Base-by-base conservation (phyloP, 1,140 invertebrate genomes). In the Mizuhopecten yessoensis region DNA sequence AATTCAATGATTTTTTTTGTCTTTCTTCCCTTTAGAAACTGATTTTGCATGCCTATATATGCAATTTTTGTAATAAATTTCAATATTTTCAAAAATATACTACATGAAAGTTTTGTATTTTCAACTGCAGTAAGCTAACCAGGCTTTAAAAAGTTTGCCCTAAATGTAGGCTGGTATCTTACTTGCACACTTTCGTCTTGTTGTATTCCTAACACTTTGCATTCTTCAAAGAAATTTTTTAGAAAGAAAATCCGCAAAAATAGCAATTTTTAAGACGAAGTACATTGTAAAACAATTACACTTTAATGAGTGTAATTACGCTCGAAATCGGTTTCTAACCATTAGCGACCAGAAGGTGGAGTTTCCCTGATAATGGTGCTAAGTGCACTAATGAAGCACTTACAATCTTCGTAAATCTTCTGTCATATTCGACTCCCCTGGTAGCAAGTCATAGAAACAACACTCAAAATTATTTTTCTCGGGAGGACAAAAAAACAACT, bases 281-380 rank as follows among this genome's bases (percentile, higher is more conserved):
- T 75, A 75, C 57, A 75, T 75, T 75, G 57, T 75, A n/a, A 17
- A 75, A n/a, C n/a, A 75, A 75, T 75, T 75, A 75, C 17, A 29
- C n/a, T 75, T 17, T 17, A 49, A n/a, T 75, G 57, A 75, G 1
- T n/a, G n/a, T 13, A 75, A 29, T 75, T 75, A 75, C n/a, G 5
- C 29, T 11, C 3, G 23, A 9, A 75, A 75, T 75, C 0, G n/a
- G 23, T 75, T 75, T 17, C 1, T 29, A 75, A 29, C 1, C 57
- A 2, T 75, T 17, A 75, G 57, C 1, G 57, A 75, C 57, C 9
- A 29, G n/a, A 29, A 75, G n/a, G 23, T 75, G 57, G n/a, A 29
- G 5, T 75, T 75, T 29, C 57, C 7, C 3, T 29, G 17, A 29
- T 9, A n/a, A 23, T 75, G 57, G 23, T 29, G 23, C n/a, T 29